Percentiles rank a stretch among this genome's conserved stretches.
Evolutionary conservation across 1,140 invertebrate genomes (phyloP).

Genomic region (Hormaphis cornu): DNA sequence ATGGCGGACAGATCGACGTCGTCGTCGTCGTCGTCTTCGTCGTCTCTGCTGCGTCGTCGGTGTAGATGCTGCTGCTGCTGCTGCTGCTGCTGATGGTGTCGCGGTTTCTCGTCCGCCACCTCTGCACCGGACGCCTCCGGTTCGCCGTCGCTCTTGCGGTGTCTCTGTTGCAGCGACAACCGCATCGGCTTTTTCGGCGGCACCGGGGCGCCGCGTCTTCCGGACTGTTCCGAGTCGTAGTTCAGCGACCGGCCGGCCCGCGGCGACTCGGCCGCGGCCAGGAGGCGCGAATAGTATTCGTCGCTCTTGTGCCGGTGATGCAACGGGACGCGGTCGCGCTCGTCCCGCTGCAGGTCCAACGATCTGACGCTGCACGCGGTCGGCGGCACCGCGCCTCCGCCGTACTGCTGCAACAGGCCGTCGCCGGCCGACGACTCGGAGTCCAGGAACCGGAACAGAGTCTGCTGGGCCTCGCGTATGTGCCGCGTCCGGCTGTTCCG

Average conservation of each 20-base stretch:
- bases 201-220: slow-evolving; percentile 49
- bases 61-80: background rate
- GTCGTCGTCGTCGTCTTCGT: background rate
- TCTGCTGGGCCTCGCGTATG: slow-evolving; percentile 40
- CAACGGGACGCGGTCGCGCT: too few relatives aligned
- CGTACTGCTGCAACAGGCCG: background rate
- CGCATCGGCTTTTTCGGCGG: slow-evolving; percentile 75
- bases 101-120: background rate
- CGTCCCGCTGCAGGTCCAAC: background rate
- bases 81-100: background rate
- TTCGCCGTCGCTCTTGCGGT: background rate
- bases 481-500: slow-evolving; percentile 35
- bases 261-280: background rate
- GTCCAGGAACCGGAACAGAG: slow-evolving; percentile 36
- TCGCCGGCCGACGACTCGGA: background rate
- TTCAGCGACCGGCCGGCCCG: slow-evolving; percentile 1
- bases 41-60: background rate
- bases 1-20: slow-evolving; percentile 8
- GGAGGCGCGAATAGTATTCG: slow-evolving; percentile 14
- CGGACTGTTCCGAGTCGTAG: slow-evolving; percentile 31
- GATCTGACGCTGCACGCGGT: background rate
- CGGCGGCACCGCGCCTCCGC: background rate
- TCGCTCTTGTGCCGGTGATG: background rate
- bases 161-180: slow-evolving; percentile 60
- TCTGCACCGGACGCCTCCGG: background rate